Evolutionary conservation across 2,113 vertebrate genomes (phyloP), one percentile per base, ranked within the genome.

Genomic region (Lipophrys pholis): DNA sequence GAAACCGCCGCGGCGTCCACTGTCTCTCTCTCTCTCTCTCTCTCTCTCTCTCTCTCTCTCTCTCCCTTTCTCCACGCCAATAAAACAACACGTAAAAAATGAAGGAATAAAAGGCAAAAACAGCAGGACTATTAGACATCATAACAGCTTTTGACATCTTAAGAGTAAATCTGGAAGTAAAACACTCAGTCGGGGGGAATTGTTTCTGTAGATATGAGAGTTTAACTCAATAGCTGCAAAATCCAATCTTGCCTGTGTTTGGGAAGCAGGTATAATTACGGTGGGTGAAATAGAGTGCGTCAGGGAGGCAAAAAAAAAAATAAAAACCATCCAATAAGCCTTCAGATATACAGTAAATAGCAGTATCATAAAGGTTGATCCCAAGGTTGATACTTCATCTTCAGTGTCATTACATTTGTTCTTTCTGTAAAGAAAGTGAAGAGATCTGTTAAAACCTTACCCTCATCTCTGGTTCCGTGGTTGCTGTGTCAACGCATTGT

Each of bases 121-220:
- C 51, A 21, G 15, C 45, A 35, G 53, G 77, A 78, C 62, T 74
- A 69, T 69, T 54, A 51, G 6, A 53, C 42, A 58, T 81, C 62
- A 78, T 53, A 65, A 65, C 59, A 65, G 65, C 64, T 57, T 67
- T 8, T 51, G 71, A 73, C 45, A 73, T 54, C 42, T 57, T 35
- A 57, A 21, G 16, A 64, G 49, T 67, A 42, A 39, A 61, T 56
- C 40, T 7, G 11, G 35, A 68, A 57, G 41, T 54, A 35, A 6
- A 41, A 55, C 2, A 11, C 40, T 48, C 50, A 5, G 3, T 7
- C 39, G 45, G 48, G 38, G 52, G 30, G 6, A 6, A 16, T 1
- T 11, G 11, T 45, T 52, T 43, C 56, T 57, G 30, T 9, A 66
- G 39, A 59, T 49, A 38, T 42, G 41, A 52, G 50, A 39, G 40